Evolutionary conservation across 1,140 invertebrate genomes (phyloP), one percentile per base, ranked within the genome.

Genomic region (Aphidius gifuensis): DNA sequence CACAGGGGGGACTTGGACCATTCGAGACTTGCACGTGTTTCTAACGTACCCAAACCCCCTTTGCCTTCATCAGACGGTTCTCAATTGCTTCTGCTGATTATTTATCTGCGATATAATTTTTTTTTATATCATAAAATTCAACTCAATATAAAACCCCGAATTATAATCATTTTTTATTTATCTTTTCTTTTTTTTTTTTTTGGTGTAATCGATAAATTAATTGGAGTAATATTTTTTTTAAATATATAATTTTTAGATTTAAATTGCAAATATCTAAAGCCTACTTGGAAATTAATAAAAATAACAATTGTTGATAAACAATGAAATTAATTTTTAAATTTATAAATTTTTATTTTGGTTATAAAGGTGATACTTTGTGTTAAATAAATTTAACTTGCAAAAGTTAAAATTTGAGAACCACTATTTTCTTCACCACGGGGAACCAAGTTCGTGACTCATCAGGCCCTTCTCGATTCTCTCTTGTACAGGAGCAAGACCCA

Each of bases 11-110:
- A 68, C 69, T 71, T 78, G 76, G 73, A 75, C 76, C 73, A 76
- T 77, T 77, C 73, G 71, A 76, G 76, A 77, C 76, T 55, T 79
- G 78, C 79, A 80, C 79, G 79, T 80, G 79, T 80, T 80, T 74
- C 72, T 79, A 77, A 80, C 75, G 78, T 80, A 79, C 70, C 74
- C 71, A 70, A 76, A 79, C 73, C 74, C 74, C 69, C 45, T 42
- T 53, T 61, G 73, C 70, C 66, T 69, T 70, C 69, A 62, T 63
- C 64, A 55, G 69, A 58, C 56, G 79, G 76, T 79, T 80, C 78
- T 80, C 78, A 81, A 51, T 58, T 55, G 9, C 9, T 55, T 40
- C 49, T 53, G 23, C 57, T 58, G 16, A 60, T 60, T 60, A 47
- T 21, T 53, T 56, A 9, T 32, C 54, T 32, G 38, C 43, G 9